Base-by-base conservation (phyloP, 2,797 vertebrate genomes). In the Denticeps clupeoides region DNA sequence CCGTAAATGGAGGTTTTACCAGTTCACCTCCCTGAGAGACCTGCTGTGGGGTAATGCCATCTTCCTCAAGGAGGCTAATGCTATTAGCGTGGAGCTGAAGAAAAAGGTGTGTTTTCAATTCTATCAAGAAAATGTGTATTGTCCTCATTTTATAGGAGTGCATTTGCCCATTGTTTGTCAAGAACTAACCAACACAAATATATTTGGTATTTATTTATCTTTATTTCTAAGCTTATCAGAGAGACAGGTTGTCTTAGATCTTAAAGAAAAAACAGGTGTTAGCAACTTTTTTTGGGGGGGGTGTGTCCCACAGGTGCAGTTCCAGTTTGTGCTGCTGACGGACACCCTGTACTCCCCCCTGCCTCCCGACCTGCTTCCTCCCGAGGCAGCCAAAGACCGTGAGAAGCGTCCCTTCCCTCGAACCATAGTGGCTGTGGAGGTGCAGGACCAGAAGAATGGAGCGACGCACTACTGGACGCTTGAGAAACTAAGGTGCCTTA, bases 391-490 rank as follows among this genome's bases (percentile, higher is more conserved):
- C 55, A 86, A 87, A 50, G 89, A 92, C 65, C 70, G 88, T 2
- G 93, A 94, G 65, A 89, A 84, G 8, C 77, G 82, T 1, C 91
- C 89, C 0, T 97, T 96, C 55, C 95, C 95, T 11, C 84, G 89
- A 3, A 99, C 95, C 58, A 92, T 96, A 0, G 93, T 99, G 65
- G 95, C 93, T 0, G 91, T 97, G 48, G 93, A 97, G 69, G 93
- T 95, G 21, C 93, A 97, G 72, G 93, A 97, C 74, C 91, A 91
- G 75, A 96, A 94, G 71, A 98, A 98, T 0, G 91, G 93, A 61
- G 95, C 94, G 31, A 97, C 92, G 0, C 94, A 97, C 72, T 95
- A 95, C 62, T 99, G 95, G 95, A 97, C 94, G 1, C 72, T 99
- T 59, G 91, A 93, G 61, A 99, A 99, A 65, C 82, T 99, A 62